Evolutionary conservation across 2,113 vertebrate genomes (phyloP), one percentile per base, ranked within the genome.

Genomic region (Tonatia bakeri): DNA sequence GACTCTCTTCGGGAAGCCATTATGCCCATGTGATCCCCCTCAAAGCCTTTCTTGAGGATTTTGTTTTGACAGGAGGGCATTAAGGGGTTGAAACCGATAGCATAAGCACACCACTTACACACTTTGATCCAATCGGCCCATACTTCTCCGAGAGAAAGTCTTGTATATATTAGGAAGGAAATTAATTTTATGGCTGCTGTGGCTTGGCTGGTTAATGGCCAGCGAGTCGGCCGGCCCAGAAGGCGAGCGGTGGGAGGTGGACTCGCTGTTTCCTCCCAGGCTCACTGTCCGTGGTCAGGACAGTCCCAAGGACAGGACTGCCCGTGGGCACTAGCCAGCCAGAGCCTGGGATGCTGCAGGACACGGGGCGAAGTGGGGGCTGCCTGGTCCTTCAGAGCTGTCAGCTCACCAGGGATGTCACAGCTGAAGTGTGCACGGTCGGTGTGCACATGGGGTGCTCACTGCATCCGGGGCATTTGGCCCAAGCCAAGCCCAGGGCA

Each of bases 31-130:
- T 98, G 98, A 98, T 97, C 98, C 97, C 98, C 98, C 98, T 99
- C 99, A 99, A 99, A 99, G 98, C 98, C 98, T 98, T 99, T 98
- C 96, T 94, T 95, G 98, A 97, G 98, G 98, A 95, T 98, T 99
- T 98, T 99, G 99, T 99, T 99, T 99, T 99, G 99, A 99, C 99
- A 99, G 98, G 96, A 98, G 98, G 98, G 98, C 98, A 99, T 99
- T 99, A 99, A 98, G 98, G 98, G 98, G 98, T 98, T 98, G 98
- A 99, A 99, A 98, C 98, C 98, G 99, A 99, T 99, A 99, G 98
- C 98, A 96, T 98, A 98, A 98, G 98, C 98, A 98, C 98, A 98
- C 98, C 98, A 98, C 98, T 98, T 98, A 98, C 98, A 97, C 98
- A 98, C 98, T 99, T 99, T 99, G 99, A 99, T 99, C 99, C 98